Base-by-base conservation (phyloP, 2,888 invertebrate genomes). In the Magallana nippona region DNA sequence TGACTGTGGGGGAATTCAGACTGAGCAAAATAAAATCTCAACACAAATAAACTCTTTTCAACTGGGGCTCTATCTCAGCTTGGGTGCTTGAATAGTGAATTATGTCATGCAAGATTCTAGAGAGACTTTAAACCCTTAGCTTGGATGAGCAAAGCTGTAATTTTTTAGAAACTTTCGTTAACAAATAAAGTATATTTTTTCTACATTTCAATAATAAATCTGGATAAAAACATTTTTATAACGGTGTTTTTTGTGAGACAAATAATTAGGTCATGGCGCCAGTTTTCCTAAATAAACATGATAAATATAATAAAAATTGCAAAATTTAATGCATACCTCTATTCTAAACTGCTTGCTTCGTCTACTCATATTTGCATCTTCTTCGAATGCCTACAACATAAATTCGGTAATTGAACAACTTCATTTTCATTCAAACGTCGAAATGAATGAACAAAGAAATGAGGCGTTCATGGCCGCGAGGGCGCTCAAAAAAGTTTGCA, bases 271-370 rank as follows among this genome's bases (percentile, higher is more conserved):
- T 83, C 82, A 58, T 82, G 83, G 81, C 81, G 81, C 84, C 77
- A 62, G 62, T 55, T 60, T 71, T 55, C 56, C 44, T 10, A 44
- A 44, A 44, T 57, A 78, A 19, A 55, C 55, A 55, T 77, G 80
- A 55, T 55, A n/a, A 79, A 77, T 80, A 57, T 57, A 17, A n/a
- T 19, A 27, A 79, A 19, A 1, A 22, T 57, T 5, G 17, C 19
- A 32, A 58, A 79, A 44, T 44, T 44, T 44, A 79, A 81, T 71
- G 81, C 85, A 84, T 88, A 93, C 93, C 90, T 93, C 91, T 82
- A 93, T 92, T 84, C 90, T 89, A 83, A 90, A 92, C 78, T 92
- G 91, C 82, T 90, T 90, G 81, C 89, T 88, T 86, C 90, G 86
- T 84, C 91, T 91, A 32, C 58, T 85, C 56, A 88, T 88, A 78